Conservation (phyloP, 1,140 invertebrate genomes). For the Micrasema minimum region DNA sequence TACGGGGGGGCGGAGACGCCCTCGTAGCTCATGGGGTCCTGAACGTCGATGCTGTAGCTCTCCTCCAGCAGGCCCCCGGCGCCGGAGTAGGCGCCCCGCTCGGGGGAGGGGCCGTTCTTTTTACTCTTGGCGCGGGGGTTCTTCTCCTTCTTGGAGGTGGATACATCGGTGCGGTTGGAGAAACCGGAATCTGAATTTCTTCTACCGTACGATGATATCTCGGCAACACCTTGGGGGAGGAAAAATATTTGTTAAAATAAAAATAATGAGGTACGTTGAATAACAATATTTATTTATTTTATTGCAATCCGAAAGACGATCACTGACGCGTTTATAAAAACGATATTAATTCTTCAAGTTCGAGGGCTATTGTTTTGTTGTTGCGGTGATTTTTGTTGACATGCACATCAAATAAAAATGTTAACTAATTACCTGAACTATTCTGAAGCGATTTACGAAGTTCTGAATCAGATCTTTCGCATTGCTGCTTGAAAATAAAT, state of each 20-base stretch:
- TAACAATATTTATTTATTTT: background rate
- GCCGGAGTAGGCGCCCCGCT: conserved; percentile 36
- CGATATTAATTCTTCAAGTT: too few relatives aligned
- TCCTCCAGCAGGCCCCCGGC: conserved; percentile 45
- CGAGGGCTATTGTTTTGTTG: background rate
- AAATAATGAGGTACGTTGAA: background rate
- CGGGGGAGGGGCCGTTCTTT: conserved; percentile 50
- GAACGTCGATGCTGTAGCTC: conserved; percentile 47
- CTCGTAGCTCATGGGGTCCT: conserved; percentile 41
- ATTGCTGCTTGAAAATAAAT: conserved; percentile 66
- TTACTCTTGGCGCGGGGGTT: conserved; percentile 55
- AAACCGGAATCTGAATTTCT: conserved; percentile 64
- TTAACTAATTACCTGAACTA: conserved; percentile 38
- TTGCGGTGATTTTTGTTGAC: conserved; percentile 11
- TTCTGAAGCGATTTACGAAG: conserved; percentile 62
- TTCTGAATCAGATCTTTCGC: conserved; percentile 64
- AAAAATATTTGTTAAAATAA: background rate
- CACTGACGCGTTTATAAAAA: background rate
- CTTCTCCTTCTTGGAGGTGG: conserved; percentile 53
- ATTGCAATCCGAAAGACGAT: background rate
- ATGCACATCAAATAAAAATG: conserved; percentile 35
- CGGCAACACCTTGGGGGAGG: conserved; percentile 4
- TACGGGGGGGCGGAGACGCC: conserved; percentile 17
- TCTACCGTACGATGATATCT: conserved; percentile 50
- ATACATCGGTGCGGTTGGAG: conserved; percentile 61